phyloP scores from a whole-genome alignment of 2,113 vertebrate genomes.

The Chiloscyllium plagiosum region DNA sequence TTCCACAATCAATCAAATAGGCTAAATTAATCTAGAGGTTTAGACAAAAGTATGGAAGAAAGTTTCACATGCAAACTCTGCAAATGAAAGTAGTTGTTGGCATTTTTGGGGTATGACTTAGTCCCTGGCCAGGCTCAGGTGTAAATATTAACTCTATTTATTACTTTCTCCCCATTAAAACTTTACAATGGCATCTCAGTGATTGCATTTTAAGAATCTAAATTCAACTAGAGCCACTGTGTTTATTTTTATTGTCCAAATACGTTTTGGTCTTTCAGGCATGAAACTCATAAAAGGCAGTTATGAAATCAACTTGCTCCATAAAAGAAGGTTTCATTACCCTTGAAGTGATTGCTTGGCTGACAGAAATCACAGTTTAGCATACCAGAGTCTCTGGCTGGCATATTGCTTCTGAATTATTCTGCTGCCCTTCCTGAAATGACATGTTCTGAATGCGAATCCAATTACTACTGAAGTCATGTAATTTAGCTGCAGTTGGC shows the following conservation, averaged over 20 bases:
- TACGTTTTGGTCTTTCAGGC: neutral
- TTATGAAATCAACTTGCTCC: slow-evolving; percentile 12
- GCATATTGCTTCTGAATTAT: slow-evolving; percentile 35
- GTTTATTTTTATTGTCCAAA: neutral
- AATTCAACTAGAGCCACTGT: neutral
- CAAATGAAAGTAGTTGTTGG: neutral
- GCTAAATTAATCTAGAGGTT: neutral
- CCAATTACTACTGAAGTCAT: slow-evolving; percentile 30
- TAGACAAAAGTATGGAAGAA: neutral
- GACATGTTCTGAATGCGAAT: slow-evolving; percentile 16
- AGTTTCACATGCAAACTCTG: neutral
- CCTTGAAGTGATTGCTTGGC: slow-evolving; percentile 3
- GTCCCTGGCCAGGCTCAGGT: neutral
- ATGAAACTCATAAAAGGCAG: neutral
- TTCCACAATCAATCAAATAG: neutral
- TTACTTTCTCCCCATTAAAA: neutral
- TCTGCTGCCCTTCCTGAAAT: slow-evolving; percentile 17
- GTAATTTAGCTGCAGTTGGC: slow-evolving; percentile 26
- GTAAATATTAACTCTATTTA: neutral
- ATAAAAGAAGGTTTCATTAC: slow-evolving; percentile 30
- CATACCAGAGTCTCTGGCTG: slow-evolving; percentile 20
- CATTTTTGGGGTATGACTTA: neutral
- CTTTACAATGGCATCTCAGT: neutral
- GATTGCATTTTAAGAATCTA: neutral
- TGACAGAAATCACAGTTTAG: slow-evolving; percentile 28